Evolutionary conservation across 2,888 invertebrate genomes (phyloP).

Genomic region (Stomorhina lunata): DNA sequence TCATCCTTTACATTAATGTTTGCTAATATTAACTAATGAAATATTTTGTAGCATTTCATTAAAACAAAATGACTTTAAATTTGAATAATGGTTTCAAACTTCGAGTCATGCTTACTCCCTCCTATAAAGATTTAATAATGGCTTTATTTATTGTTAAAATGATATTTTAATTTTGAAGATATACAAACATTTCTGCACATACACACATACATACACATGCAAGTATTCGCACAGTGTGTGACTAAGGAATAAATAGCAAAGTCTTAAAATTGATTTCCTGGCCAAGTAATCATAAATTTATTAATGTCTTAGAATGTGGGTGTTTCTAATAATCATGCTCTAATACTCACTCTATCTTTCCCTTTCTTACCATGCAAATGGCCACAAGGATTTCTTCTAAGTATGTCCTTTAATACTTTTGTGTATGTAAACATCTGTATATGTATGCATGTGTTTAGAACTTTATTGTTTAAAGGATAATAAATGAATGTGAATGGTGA

Average conservation of each 20-base stretch:
- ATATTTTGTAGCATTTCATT: conserved; percentile 2
- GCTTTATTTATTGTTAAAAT: conserved; percentile 30
- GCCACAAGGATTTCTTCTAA: neutral
- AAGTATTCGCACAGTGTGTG: too few species aligned
- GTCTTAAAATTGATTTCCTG: neutral
- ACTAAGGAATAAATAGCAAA: neutral
- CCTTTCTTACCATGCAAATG: neutral
- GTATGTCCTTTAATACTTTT: neutral
- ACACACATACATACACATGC: too few species aligned
- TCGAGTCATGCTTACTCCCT: neutral
- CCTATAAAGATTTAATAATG: neutral
- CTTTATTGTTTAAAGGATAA: neutral
- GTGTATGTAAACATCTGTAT: neutral
- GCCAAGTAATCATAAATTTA: neutral
- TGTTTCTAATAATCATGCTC: conserved; percentile 3
- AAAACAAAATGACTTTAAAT: neutral
- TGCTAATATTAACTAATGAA: neutral
- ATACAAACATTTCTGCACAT: neutral
- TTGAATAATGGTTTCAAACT: neutral
- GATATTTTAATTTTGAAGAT: conserved; percentile 27
- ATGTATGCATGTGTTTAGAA: neutral
- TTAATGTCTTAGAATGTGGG: conserved; percentile 12
- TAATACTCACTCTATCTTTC: neutral
- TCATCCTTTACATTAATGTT: neutral
- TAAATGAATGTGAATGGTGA: neutral